A percentile compares a stretch with the other conserved stretches of the same genome.
Conservation (phyloP, 2,888 invertebrate species). For the Iphiclides podalirius region DNA sequence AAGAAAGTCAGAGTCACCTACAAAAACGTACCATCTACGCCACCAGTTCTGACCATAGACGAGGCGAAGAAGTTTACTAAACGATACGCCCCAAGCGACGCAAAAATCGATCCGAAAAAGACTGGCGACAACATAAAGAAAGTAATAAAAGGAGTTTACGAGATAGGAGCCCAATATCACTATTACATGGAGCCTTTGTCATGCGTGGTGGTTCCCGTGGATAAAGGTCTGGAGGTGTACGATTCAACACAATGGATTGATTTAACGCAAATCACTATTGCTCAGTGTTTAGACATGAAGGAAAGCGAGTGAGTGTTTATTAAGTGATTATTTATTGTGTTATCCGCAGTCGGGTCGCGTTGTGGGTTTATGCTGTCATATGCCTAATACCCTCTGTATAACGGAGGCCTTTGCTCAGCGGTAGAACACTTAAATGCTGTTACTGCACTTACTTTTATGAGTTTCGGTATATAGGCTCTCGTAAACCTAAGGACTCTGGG, state of each 20-base stretch:
- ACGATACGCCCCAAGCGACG: conserved; percentile 41
- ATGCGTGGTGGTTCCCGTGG: conserved; percentile 83
- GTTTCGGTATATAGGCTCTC: no score
- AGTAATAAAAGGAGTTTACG: conserved; percentile 79
- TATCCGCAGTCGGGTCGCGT: no score
- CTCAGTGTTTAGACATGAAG: conserved; percentile 75
- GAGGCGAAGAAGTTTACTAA: conserved; percentile 66
- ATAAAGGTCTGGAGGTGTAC: conserved; percentile 84
- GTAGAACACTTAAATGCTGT: no score
- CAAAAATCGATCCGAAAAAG: conserved; percentile 44
- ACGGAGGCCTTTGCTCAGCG: no score
- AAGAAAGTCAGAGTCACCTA: conserved; percentile 81
- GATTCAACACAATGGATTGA: conserved; percentile 84
- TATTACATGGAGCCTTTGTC: conserved; percentile 86
- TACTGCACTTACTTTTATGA: no score
- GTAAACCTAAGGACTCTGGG: no score
- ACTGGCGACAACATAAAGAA: conserved; percentile 55
- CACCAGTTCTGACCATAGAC: conserved; percentile 60
- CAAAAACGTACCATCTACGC: conserved; percentile 46
- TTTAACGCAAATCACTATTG: conserved; percentile 77
- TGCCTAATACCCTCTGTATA: no score
- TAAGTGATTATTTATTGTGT: no score
- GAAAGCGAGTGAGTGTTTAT: conserved; percentile 74
- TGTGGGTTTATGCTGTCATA: no score
- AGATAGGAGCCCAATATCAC: conserved; percentile 85